Evolutionary conservation across 30 jellyfish, hydroid and myxozoan genomes (phyloP).

Genomic region (Pseudorhiza aurosa): DNA sequence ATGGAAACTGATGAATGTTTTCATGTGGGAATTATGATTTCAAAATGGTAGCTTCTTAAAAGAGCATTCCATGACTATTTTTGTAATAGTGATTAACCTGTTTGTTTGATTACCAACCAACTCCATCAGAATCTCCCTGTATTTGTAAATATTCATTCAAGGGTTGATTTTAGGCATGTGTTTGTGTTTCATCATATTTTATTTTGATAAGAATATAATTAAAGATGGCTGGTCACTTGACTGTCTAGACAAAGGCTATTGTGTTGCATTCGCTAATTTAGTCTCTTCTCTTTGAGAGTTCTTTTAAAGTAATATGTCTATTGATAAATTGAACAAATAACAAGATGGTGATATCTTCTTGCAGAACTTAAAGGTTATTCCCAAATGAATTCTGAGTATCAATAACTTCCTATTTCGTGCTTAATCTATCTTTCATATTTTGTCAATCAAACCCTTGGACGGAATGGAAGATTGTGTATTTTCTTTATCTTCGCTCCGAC

Average conservation of each 20-base stretch:
- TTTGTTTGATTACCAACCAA: constrained; percentile 7
- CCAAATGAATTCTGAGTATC: too few relatives aligned
- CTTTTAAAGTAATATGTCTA: constrained; percentile 14
- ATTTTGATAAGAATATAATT: constrained; percentile 49
- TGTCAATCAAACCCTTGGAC: too few relatives aligned
- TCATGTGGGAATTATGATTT: constrained; percentile 12
- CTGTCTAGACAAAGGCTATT: constrained; percentile 47
- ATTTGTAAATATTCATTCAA: background rate
- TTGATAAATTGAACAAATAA: background rate
- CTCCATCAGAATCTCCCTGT: background rate
- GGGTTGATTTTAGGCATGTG: constrained; percentile 20
- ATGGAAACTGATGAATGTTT: background rate
- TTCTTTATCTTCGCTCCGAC: too few relatives aligned
- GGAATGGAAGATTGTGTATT: too few relatives aligned
- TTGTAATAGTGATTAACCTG: constrained; percentile 32
- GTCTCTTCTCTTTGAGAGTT: background rate
- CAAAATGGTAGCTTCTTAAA: constrained; percentile 55
- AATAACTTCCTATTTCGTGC: too few relatives aligned
- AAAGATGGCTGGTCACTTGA: constrained; percentile 16
- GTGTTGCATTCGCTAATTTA: constrained; percentile 5
- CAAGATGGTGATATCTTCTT: too few relatives aligned
- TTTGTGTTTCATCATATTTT: constrained; percentile 14
- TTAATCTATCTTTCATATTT: too few relatives aligned
- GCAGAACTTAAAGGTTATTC: too few relatives aligned
- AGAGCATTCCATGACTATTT: constrained; percentile 27